These are phyloP conservation scores for Epizoanthus stellaris DNA, from an alignment of 92 coral and sea anemone species.

Conservation along the genomic window DNA sequence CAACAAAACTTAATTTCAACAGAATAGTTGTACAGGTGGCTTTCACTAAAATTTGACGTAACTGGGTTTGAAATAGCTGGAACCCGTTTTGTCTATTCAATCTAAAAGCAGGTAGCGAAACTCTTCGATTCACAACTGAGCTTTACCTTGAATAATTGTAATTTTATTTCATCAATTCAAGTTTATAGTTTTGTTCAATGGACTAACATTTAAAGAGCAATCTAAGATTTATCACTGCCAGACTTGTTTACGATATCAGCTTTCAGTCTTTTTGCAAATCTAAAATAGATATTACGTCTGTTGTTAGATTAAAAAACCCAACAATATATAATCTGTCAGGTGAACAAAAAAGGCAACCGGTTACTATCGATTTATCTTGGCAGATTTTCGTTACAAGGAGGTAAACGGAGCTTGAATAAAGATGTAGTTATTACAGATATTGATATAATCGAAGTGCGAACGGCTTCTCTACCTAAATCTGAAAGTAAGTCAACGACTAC, in stretches of 20 bases:
- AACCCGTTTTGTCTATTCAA: slow-evolving; percentile 2
- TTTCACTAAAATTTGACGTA: background rate
- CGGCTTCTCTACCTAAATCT: background rate
- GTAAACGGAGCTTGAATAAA: background rate
- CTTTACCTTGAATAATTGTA: background rate
- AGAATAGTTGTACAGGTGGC: background rate
- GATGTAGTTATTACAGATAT: background rate
- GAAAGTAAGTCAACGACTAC: background rate
- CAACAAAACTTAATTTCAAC: background rate
- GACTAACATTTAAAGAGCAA: too few species aligned
- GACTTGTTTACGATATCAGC: too few species aligned
- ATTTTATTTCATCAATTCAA: background rate
- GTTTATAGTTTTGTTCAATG: background rate
- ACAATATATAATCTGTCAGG: too few species aligned
- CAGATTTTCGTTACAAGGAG: too few species aligned
- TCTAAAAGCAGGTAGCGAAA: slow-evolving; percentile 2
- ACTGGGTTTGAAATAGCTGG: background rate
- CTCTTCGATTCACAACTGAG: background rate
- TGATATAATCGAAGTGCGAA: too few species aligned
- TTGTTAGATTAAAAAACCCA: too few species aligned
- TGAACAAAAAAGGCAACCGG: too few species aligned
- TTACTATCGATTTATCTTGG: too few species aligned
- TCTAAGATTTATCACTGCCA: too few species aligned
- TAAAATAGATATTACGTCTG: too few species aligned
- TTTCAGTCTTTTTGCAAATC: too few species aligned